These are phyloP conservation scores for Atta cephalotes DNA, from an alignment of 1,140 invertebrate genomes.

Conservation along the genomic window DNA sequence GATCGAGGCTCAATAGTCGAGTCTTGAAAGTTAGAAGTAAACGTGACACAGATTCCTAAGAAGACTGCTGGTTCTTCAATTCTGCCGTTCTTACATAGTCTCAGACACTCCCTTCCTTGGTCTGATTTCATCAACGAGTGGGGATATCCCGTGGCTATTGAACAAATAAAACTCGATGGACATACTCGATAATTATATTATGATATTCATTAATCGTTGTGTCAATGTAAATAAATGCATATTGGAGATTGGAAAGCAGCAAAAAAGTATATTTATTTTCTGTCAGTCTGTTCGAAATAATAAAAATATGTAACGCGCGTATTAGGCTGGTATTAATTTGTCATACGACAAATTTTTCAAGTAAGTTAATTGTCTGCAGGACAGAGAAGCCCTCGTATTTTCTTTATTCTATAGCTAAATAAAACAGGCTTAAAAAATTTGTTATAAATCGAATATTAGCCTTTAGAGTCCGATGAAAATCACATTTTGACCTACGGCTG, in stretches of 20 bases:
- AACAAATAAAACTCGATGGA: background rate
- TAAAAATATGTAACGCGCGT: background rate
- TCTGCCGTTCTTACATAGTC: conserved; percentile 73
- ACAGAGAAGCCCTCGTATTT: too few relatives aligned
- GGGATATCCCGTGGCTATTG: conserved; percentile 43
- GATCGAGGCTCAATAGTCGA: background rate
- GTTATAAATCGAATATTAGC: too few relatives aligned
- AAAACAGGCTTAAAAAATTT: too few relatives aligned
- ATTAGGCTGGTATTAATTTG: background rate
- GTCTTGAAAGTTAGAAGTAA: conserved; percentile 35
- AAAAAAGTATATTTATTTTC: background rate
- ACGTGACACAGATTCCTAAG: conserved; percentile 25
- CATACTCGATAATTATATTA: background rate
- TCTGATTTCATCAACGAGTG: conserved; percentile 43
- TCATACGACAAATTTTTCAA: too few relatives aligned
- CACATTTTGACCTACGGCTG: too few relatives aligned
- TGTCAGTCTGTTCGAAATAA: background rate
- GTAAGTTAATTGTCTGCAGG: too few relatives aligned
- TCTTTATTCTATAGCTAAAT: too few relatives aligned
- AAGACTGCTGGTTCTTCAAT: conserved; percentile 73
- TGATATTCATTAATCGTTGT: background rate
- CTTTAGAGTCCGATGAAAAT: too few relatives aligned
- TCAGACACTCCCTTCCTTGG: conserved; percentile 66
- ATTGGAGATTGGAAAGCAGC: background rate
- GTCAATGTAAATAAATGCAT: background rate